Evolutionary conservation across 2,113 vertebrate species (phyloP), one percentile per base, ranked within the genome.

Genomic region (Anthoscopus minutus): DNA sequence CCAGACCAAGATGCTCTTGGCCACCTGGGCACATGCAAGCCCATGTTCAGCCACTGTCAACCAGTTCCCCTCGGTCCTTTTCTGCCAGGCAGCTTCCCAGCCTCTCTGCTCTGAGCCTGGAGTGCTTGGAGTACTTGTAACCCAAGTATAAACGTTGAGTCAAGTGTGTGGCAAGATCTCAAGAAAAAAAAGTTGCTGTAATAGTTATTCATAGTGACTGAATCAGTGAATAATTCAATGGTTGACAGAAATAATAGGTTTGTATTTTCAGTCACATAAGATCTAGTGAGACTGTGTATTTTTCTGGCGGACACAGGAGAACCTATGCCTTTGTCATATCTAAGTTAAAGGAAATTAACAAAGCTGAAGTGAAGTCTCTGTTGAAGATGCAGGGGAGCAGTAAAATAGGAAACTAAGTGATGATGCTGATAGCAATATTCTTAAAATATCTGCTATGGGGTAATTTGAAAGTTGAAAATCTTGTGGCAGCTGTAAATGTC

Each of bases 381-480:
- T 27, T 84, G 25, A 71, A 50, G n/a, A 16, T 37, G 18, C 14
- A 15, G 5, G 10, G 27, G 20, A 72, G 23, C 44, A 69, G 19
- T 81, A 61, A 88, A 72, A 53, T 1, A 35, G 25, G 48, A 45
- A 91, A 60, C 14, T 44, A 50, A 86, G 9, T 31, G 42, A 30
- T 27, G 2, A 1, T n/a, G 5, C 16, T 61, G 30, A 17, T 50
- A 28, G 25, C 13, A 56, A 6, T 40, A 11, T 35, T 37, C 31
- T 73, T 83, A 40, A 50, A 88, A 51, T 24, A 12, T 0, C 1
- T 20, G 19, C 7, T 0, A 0, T 44, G 16, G 5, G 54, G 9
- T 53, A 33, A 57, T 15, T 67, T 65, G 11, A 21, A 70, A 35
- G 11, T 24, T 81, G 40, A 50, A 53, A 21, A 44, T 78, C 21